Conservation (phyloP, 2,888 invertebrate species). For the Agrochola lychnidis region DNA sequence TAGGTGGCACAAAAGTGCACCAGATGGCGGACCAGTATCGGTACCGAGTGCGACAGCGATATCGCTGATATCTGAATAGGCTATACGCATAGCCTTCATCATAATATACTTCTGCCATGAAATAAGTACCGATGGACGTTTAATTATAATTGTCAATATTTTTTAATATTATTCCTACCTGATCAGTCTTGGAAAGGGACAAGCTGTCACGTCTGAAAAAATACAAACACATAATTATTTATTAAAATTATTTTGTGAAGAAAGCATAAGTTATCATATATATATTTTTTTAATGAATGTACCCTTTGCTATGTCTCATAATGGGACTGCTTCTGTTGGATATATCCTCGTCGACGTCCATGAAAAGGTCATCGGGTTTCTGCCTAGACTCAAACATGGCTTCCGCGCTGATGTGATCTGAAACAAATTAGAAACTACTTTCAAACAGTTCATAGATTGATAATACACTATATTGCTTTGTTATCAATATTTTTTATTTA, state of each 20-base stretch:
- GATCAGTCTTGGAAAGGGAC: slow-evolving; percentile 75
- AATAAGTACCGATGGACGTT: background rate
- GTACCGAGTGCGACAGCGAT: too few species aligned
- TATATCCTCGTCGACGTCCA: slow-evolving; percentile 79
- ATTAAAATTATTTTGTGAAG: background rate
- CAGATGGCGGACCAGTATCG: too few species aligned
- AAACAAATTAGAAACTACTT: slow-evolving; percentile 34
- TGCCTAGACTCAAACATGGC: slow-evolving; percentile 72
- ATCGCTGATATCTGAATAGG: too few species aligned
- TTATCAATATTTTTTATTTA: background rate
- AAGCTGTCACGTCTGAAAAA: slow-evolving; percentile 82
- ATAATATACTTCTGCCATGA: background rate
- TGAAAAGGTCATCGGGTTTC: slow-evolving; percentile 79
- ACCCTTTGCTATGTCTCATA: slow-evolving; percentile 77
- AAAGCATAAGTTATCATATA: background rate
- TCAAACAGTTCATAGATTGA: background rate
- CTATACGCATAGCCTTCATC: background rate
- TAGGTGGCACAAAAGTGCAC: too few species aligned
- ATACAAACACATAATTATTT: slow-evolving; percentile 6
- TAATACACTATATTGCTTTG: background rate
- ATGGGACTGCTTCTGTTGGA: slow-evolving; percentile 83
- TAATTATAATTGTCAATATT: background rate
- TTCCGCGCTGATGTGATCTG: slow-evolving; percentile 79
- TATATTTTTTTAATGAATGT: background rate
- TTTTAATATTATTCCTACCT: slow-evolving; percentile 69